Percentiles rank a stretch among this genome's conserved stretches.
phyloP scores from a whole-genome alignment of 1,140 invertebrate genomes.

The Drosophila mauritiana region DNA sequence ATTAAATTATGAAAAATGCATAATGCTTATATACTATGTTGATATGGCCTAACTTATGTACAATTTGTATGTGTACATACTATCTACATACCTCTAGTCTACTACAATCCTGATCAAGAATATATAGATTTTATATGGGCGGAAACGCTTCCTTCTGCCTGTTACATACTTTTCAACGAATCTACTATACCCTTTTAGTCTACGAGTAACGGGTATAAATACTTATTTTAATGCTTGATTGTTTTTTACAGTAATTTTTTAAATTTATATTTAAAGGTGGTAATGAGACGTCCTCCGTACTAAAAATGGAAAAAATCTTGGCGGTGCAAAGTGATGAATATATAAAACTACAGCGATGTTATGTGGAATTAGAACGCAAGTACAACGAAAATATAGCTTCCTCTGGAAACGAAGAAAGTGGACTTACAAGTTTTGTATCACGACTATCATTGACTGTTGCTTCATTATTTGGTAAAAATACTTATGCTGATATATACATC shows the following conservation, averaged over 20 bases:
- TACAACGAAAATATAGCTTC: constrained; percentile 90
- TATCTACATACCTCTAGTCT: no score
- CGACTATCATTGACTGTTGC: constrained; percentile 92
- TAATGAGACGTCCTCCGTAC: constrained; percentile 29
- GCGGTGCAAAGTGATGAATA: constrained; percentile 95
- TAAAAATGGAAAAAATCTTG: constrained; percentile 94
- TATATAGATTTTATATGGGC: no score
- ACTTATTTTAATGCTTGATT: no score
- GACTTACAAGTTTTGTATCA: constrained; percentile 91
- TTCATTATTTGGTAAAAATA: constrained; percentile 91
- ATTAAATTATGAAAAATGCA: no score
- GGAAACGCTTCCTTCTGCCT: no score
- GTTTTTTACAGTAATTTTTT: neutral
- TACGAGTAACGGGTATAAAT: no score
- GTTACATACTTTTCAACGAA: no score
- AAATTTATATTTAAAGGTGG: constrained; percentile 35
- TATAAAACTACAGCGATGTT: constrained; percentile 93
- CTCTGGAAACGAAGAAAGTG: constrained; percentile 85
- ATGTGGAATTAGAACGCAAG: constrained; percentile 93
- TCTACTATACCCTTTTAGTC: no score
- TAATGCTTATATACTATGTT: no score
- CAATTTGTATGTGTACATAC: no score
- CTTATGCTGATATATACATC: constrained; percentile 91
- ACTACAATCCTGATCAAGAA: no score
- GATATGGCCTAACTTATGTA: no score